These are phyloP conservation scores for Agrotis segetum DNA, from an alignment of 2,888 invertebrate species.

Conservation along the genomic window DNA sequence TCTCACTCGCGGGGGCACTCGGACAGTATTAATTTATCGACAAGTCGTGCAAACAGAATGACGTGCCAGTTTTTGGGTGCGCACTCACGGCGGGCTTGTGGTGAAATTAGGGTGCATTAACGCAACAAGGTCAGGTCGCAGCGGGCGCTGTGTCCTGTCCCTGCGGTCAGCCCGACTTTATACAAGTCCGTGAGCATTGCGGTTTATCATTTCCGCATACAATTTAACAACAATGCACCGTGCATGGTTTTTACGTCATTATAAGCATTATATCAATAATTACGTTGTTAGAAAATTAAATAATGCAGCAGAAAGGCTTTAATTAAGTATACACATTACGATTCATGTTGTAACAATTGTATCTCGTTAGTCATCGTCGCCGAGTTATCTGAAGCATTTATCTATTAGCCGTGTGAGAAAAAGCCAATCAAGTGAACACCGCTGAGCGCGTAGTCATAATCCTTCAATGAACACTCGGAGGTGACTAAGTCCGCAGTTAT, in stretches of 20 bases:
- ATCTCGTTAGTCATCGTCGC: conserved; percentile 62
- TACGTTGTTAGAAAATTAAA: conserved; percentile 41
- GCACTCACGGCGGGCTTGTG: conserved; percentile 75
- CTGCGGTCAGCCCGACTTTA: conserved; percentile 77
- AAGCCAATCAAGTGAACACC: conserved; percentile 64
- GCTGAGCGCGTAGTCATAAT: conserved; percentile 69
- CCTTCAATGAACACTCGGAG: conserved; percentile 75
- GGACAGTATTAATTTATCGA: conserved; percentile 86
- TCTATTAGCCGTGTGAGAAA: conserved; percentile 79
- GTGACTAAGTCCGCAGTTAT: conserved; percentile 74
- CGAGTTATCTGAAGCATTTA: conserved; percentile 72
- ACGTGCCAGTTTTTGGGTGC: conserved; percentile 86
- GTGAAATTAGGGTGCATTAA: conserved; percentile 90
- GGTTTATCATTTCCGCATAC: conserved; percentile 78
- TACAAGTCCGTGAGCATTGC: conserved; percentile 78
- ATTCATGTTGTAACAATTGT: conserved; percentile 58
- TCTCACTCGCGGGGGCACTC: conserved; percentile 78
- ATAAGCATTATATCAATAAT: conserved; percentile 42
- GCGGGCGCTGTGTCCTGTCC: conserved; percentile 65
- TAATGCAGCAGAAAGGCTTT: conserved; percentile 36
- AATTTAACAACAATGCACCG: conserved; percentile 66
- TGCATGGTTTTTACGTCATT: conserved; percentile 60
- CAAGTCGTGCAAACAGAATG: conserved; percentile 88
- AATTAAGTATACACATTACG: conserved; percentile 52
- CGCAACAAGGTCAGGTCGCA: conserved; percentile 86